Percentiles rank a stretch among this genome's conserved stretches.
Evolutionary conservation across 2,888 invertebrate genomes (phyloP).

Genomic region (Parthenolecanium corni): DNA sequence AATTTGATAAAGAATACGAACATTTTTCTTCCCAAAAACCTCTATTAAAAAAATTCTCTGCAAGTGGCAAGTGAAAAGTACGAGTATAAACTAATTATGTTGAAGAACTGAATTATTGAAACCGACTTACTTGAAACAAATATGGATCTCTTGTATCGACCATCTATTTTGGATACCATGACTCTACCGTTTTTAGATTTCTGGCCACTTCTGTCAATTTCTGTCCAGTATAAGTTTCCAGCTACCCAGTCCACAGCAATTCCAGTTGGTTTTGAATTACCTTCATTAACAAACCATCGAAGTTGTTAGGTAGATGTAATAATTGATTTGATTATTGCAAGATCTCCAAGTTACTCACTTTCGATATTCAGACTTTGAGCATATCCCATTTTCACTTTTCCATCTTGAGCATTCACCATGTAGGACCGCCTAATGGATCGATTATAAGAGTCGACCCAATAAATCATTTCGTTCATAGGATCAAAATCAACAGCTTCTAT

Average conservation of each 20-base stretch:
- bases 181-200: slow-evolving; percentile 69
- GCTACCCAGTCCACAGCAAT: slow-evolving; percentile 89
- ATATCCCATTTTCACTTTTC: slow-evolving; percentile 65
- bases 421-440: slow-evolving; percentile 83
- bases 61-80: too few species aligned
- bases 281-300: slow-evolving; percentile 37
- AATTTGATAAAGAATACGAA: too few species aligned
- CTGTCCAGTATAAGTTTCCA: slow-evolving; percentile 89
- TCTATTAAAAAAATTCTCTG: too few species aligned
- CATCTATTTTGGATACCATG: slow-evolving; percentile 80
- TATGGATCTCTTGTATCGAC: slow-evolving; percentile 75
- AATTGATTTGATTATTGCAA: neutral
- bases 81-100: too few species aligned
- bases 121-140: too few species aligned
- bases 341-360: slow-evolving; percentile 36
- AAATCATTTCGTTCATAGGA: slow-evolving; percentile 68
- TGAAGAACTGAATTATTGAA: too few species aligned
- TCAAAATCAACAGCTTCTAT: slow-evolving; percentile 88
- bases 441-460: slow-evolving; percentile 90
- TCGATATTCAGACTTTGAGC: slow-evolving; percentile 80
- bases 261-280: slow-evolving; percentile 71
- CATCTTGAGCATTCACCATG: slow-evolving; percentile 67
- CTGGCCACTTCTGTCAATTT: slow-evolving; percentile 53
- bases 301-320: neutral
- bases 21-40: too few species aligned